Base-by-base conservation (phyloP, 1,140 invertebrate genomes). In the Sarcophaga peregrina region DNA sequence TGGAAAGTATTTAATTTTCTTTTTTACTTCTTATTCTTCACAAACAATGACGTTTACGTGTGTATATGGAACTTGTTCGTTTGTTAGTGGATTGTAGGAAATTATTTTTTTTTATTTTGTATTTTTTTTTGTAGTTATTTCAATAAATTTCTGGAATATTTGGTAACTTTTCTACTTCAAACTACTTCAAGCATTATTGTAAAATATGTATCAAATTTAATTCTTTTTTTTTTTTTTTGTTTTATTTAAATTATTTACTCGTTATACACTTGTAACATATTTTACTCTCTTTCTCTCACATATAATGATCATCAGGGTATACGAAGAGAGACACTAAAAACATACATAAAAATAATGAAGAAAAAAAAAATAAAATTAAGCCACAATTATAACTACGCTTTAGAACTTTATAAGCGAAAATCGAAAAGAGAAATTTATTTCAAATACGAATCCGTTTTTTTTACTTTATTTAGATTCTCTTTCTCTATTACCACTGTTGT, bases 361-460 rank as follows among this genome's bases (percentile, higher is more conserved):
- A 68, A 68, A 68, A 5, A 7, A 10, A 4, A 0, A 68, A 68
- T 0, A 68, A 68, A 10, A 68, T n/a, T 17, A n/a, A 68, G 9
- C 62, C n/a, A 25, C 62, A 72, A 72, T 25, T 20, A 25, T 25
- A 20, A 72, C 62, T 20, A 72, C 37, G 10, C n/a, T 9, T 7
- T 17, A 25, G 62, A 25, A 72, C 25, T 37, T 37, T n/a, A n/a
- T n/a, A n/a, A n/a, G n/a, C n/a, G n/a, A 37, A 2, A 37, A 37
- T 1, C 25, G 25, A 37, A 37, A 37, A 37, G 25, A 37, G 25
- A 37, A 37, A 37, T 37, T 37, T 37, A 4, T 37, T 37, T 37
- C 25, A 72, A 72, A 72, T 72, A n/a, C 62, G 37, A 72, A 20
- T 72, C n/a, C n/a, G 37, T n/a, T 72, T 72, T 72, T 25, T 72